Conservation (phyloP, 2,797 vertebrate genomes). For the Schizopygopsis malacanthus region DNA sequence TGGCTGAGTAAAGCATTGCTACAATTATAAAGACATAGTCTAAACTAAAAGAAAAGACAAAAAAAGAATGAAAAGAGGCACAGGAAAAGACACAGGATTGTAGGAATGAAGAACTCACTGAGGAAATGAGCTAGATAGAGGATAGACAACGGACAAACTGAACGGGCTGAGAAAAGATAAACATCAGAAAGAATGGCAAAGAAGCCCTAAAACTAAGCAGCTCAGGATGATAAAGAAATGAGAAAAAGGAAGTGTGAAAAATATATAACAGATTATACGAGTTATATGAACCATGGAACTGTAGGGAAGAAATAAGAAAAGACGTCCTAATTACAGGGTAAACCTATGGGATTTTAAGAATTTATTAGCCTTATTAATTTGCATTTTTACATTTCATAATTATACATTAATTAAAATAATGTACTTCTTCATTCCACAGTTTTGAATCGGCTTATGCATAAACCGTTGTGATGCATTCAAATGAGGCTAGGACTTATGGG, state of each 20-base stretch:
- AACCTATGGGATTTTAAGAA: conserved; percentile 4
- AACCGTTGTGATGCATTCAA: conserved; percentile 5
- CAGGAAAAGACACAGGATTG: conserved; percentile 14
- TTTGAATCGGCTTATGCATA: conserved; percentile 17
- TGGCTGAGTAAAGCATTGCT: not conserved
- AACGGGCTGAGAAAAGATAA: conserved; percentile 25
- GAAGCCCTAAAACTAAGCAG: conserved; percentile 9
- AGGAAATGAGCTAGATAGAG: not conserved
- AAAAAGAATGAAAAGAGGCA: conserved; percentile 24
- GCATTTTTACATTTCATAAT: conserved; percentile 39
- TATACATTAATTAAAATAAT: conserved; percentile 27
- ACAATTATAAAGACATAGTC: conserved; percentile 19
- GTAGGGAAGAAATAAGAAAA: conserved; percentile 28
- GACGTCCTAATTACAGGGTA: conserved; percentile 28
- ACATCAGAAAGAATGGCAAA: conserved; percentile 27
- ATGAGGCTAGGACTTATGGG: conserved; percentile 20
- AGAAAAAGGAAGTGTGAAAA: conserved; percentile 6
- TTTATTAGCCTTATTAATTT: conserved; percentile 24
- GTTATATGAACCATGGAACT: conserved; percentile 4
- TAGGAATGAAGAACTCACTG: conserved; percentile 18
- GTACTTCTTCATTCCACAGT: conserved; percentile 17
- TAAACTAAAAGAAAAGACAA: conserved; percentile 40
- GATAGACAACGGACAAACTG: conserved; percentile 17
- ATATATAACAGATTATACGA: conserved; percentile 18
- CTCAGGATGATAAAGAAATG: not conserved